phyloP scores from a whole-genome alignment of 2,888 invertebrate genomes.

The Orthosia incerta region DNA sequence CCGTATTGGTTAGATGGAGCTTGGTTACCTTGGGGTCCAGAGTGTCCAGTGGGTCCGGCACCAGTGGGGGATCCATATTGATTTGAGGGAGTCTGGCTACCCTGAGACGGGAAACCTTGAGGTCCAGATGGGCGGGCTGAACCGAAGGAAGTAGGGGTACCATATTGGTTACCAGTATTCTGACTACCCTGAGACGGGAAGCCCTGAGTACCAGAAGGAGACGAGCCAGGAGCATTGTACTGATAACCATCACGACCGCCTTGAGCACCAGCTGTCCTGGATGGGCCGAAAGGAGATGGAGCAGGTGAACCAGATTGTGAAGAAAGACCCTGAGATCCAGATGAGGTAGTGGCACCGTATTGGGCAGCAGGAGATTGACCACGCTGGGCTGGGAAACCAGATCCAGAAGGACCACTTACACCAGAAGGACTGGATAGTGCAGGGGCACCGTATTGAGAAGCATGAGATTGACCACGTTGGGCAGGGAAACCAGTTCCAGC shows the following conservation, averaged over 20 bases:
- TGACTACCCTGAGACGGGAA: conserved; percentile 23
- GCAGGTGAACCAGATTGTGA: conserved; percentile 19
- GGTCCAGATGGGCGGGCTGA: conserved; percentile 37
- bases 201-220: conserved; percentile 51
- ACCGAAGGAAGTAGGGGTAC: conserved; percentile 34
- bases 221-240: conserved; percentile 43
- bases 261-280: conserved; percentile 25
- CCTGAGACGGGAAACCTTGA: conserved; percentile 40
- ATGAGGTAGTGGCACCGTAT: conserved; percentile 23
- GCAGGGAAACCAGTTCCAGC: conserved; percentile 32
- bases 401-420: conserved; percentile 26
- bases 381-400: conserved; percentile 33
- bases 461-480: conserved; percentile 22
- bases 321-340: conserved; percentile 34
- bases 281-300: conserved; percentile 25
- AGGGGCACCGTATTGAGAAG: conserved; percentile 28
- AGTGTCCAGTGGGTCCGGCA: conserved; percentile 20
- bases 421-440: conserved; percentile 55
- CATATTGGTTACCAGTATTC: conserved; percentile 26
- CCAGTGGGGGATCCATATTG: conserved; percentile 31
- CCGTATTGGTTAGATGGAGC: conserved; percentile 36
- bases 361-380: conserved; percentile 39
- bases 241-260: conserved; percentile 45
- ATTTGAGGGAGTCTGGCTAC: conserved; percentile 9
- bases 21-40: conserved; percentile 30